Evolutionary conservation across 2,113 vertebrate species (phyloP).

Genomic region (Morone chrysops): DNA sequence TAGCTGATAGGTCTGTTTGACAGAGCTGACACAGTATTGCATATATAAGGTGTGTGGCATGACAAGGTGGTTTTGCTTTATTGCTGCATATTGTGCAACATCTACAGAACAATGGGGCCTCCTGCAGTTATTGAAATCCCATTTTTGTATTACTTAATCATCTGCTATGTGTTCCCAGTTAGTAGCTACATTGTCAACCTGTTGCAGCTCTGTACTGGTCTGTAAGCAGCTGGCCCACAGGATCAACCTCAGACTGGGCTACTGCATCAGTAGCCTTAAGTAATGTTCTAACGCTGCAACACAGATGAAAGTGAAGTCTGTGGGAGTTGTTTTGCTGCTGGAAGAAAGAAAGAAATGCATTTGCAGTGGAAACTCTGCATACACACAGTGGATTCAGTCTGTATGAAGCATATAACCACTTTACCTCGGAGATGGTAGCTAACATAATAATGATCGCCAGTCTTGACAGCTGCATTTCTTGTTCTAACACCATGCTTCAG

Average conservation of each 20-base stretch:
- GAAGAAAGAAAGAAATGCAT: neutral
- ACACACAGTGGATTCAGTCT: no score
- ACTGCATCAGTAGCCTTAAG: conserved; percentile 94
- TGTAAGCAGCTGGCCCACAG: conserved; percentile 91
- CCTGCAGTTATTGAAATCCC: conserved; percentile 88
- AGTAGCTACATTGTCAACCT: neutral
- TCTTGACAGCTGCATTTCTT: no score
- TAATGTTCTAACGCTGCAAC: neutral
- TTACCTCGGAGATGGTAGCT: conserved; percentile 90
- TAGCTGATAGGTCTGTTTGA: neutral
- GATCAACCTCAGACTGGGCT: conserved; percentile 93
- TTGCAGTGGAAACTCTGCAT: no score
- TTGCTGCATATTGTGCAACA: neutral
- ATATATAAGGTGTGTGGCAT: neutral
- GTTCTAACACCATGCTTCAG: neutral
- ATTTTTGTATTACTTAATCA: conserved; percentile 92
- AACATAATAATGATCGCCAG: neutral
- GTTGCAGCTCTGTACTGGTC: conserved; percentile 61
- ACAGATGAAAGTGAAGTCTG: neutral
- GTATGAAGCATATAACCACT: neutral
- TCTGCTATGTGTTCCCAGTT: conserved; percentile 74
- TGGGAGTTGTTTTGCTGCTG: neutral
- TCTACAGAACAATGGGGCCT: neutral
- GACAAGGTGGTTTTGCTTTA: neutral
- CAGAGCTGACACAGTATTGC: neutral